Percentiles rank a stretch among this genome's conserved stretches.
Evolutionary conservation across 2,888 invertebrate species (phyloP).

Genomic region (Cyrtodaria siliqua): DNA sequence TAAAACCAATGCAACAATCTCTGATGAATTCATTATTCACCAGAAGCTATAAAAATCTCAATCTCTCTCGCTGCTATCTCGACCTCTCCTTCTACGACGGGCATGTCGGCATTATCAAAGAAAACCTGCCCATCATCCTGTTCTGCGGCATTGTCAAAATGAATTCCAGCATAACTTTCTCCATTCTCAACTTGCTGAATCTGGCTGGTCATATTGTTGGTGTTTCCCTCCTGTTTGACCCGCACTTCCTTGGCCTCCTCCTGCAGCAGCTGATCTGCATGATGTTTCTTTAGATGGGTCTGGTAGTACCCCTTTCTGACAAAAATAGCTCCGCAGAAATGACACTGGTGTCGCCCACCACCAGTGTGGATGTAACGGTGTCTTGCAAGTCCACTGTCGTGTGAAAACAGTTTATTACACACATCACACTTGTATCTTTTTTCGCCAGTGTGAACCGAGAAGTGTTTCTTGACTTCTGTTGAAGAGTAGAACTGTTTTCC

Average conservation of each 20-base stretch:
- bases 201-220: no score
- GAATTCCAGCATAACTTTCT: no score
- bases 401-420: conserved; percentile 51
- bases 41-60: no score
- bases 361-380: conserved; percentile 50
- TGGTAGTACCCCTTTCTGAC: conserved; percentile 34
- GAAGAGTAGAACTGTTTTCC: conserved; percentile 51
- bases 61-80: no score
- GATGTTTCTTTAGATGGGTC: conserved; percentile 29
- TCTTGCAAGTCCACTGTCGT: conserved; percentile 36
- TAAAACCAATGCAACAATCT: no score
- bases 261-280: not conserved
- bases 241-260: not conserved
- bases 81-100: no score
- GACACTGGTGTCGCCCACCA: conserved; percentile 31
- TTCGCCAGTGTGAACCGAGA: conserved; percentile 59
- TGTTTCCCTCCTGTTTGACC: no score
- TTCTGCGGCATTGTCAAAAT: no score
- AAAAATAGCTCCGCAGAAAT: conserved; percentile 33
- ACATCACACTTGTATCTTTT: conserved; percentile 52
- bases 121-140: no score
- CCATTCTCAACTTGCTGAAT: no score
- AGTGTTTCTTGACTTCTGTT: conserved; percentile 60
- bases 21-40: no score
- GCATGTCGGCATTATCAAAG: no score